Percentiles rank a stretch among this genome's conserved stretches.
Evolutionary conservation across 2,888 invertebrate species (phyloP).

Genomic region (Phaedon cochleariae): DNA sequence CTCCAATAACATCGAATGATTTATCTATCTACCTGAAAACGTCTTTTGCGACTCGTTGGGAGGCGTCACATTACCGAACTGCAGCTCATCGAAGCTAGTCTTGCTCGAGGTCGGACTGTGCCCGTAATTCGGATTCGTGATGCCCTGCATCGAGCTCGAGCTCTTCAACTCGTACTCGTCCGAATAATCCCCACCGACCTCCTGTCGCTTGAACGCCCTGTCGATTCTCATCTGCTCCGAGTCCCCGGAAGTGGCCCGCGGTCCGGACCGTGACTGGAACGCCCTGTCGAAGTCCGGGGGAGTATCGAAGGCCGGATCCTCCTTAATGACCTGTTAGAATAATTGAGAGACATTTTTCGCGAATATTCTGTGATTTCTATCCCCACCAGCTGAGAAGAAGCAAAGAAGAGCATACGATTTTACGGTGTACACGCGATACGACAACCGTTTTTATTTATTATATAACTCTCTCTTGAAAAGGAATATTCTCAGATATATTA

Average conservation of each 20-base stretch:
- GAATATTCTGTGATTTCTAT: too few species aligned
- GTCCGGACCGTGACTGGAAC: slow-evolving; percentile 41
- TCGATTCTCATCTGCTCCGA: slow-evolving; percentile 58
- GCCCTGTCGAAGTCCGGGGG: slow-evolving; percentile 52
- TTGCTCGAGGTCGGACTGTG: slow-evolving; percentile 54
- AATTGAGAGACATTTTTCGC: background rate
- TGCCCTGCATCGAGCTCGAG: slow-evolving; percentile 57
- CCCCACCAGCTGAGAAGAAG: too few species aligned
- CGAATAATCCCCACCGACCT: slow-evolving; percentile 43
- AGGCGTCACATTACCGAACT: slow-evolving; percentile 49
- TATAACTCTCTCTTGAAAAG: too few species aligned
- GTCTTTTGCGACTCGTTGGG: slow-evolving; percentile 39
- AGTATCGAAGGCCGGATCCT: slow-evolving; percentile 35
- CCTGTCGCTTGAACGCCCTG: slow-evolving; percentile 57
- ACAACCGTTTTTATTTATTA: too few species aligned
- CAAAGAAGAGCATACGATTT: too few species aligned
- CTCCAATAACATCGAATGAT: too few species aligned
- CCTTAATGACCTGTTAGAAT: slow-evolving; percentile 43
- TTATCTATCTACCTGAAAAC: slow-evolving; percentile 19
- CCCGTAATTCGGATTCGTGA: slow-evolving; percentile 60
- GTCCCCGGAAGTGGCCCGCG: slow-evolving; percentile 41
- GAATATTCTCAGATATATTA: too few species aligned
- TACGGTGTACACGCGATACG: too few species aligned
- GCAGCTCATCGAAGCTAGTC: slow-evolving; percentile 51
- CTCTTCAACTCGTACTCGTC: slow-evolving; percentile 44